Evolutionary conservation across 2,888 invertebrate species (phyloP), one percentile per base, ranked within the genome.

Genomic region (Blomia tropicalis): DNA sequence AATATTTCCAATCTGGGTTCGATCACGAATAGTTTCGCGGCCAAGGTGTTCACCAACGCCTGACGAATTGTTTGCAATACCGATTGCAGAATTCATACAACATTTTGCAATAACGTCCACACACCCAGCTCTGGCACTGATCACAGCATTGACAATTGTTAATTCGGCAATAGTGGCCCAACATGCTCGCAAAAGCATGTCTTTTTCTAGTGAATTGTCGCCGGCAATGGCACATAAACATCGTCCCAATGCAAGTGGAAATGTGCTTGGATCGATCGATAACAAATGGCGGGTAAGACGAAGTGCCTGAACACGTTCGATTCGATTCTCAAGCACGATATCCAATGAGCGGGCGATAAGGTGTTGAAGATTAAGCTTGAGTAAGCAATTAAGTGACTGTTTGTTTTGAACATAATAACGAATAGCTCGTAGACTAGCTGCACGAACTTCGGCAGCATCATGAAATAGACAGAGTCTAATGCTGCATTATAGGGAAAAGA

Each of bases 111-210:
- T 69, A 4, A 89, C 84, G 64, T 82, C 81, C 58, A 92, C 84
- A 22, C 91, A 66, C 70, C 68, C 62, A 68, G 65, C 61, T 59
- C 65, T 88, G 7, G 87, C 87, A 70, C 84, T 83, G 51, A 86
- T 75, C 65, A 80, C 81, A 1, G 90, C 82, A 77, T 90, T 90
- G 66, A 89, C 73, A 51, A 91, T 82, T 68, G 88, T 85, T 70
- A 92, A 80, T 77, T 93, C 92, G 69, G 88, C 87, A 14, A 93
- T 76, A 5, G 87, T 84, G 30, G 90, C 91, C 63, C 92, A 78
- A 70, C 87, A 88, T 14, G 86, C 84, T 66, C 88, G 79, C 51
- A 89, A 79, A 72, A 91, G 79, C 65, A 87, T 79, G 73, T 93
- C 92, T 65, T 84, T 82, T 67, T 87, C 85, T 67, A 84, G 83